A percentile compares a stretch with the other conserved stretches of the same genome.
phyloP scores from a whole-genome alignment of 1,140 invertebrate genomes.

The Drosophila sulfurigaster region DNA sequence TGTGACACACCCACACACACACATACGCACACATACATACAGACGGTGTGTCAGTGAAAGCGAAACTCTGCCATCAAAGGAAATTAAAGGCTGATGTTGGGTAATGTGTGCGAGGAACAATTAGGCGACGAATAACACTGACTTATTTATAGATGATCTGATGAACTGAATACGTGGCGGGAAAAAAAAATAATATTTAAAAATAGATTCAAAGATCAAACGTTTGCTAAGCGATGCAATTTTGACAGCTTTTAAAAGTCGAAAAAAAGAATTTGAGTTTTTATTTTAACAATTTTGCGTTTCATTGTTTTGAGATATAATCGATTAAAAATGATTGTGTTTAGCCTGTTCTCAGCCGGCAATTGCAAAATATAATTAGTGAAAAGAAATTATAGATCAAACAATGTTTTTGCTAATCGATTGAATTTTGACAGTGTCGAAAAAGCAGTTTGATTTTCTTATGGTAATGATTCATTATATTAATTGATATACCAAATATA shows the following conservation, averaged over 20 bases:
- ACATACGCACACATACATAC: neutral
- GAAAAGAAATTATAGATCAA: too few species aligned
- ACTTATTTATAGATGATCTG: neutral
- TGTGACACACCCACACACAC: neutral
- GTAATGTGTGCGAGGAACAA: neutral
- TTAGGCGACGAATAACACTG: neutral
- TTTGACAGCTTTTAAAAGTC: neutral
- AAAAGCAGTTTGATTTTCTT: too few species aligned
- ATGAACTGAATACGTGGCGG: neutral
- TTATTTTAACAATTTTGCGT: too few species aligned
- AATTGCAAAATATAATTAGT: too few species aligned
- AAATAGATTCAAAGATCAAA: neutral
- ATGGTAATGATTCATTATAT: too few species aligned
- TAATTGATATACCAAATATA: too few species aligned
- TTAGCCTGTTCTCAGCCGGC: too few species aligned
- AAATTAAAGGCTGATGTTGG: slow-evolving; percentile 1
- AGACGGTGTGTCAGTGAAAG: slow-evolving; percentile 22
- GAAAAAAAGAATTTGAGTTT: too few species aligned
- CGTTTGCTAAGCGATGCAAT: neutral
- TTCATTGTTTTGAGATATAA: too few species aligned
- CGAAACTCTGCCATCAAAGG: neutral
- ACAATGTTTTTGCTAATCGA: neutral
- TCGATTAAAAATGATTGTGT: too few species aligned
- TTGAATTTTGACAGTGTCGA: neutral
- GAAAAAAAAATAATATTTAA: neutral